Evolutionary conservation across 1,140 invertebrate species (phyloP), one percentile per base, ranked within the genome.

Genomic region (Grapholita molesta): DNA sequence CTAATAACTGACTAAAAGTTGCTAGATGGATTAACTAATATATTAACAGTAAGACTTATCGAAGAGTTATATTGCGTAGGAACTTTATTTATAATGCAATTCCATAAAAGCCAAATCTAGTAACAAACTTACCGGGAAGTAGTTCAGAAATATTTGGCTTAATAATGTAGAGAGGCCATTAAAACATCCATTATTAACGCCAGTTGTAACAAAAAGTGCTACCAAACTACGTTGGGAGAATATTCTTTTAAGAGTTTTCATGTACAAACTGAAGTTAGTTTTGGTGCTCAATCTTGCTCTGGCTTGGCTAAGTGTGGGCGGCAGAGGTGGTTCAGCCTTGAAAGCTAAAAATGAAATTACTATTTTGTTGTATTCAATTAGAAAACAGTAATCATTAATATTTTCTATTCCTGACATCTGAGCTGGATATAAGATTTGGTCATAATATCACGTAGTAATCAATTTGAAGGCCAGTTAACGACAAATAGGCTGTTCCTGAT

Each of bases 261-360:
- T 15, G 28, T 74, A 74, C 21, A 32, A 68, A 8, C 18, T n/a
- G 0, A 52, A 25, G 32, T 66, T 21, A 18, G 11, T 18, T 23
- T 61, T 61, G 23, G 28, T 18, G 8, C 11, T 23, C 12, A 42
- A 15, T 8, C 67, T 48, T 8, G 35, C 66, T 64, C 73, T 68
- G 3, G 77, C 32, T 68, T 87, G 85, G 0, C 80, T 80, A 33
- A 83, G 73, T 82, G 92, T 94, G 3, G 95, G 95, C 11, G 95
- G 94, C 3, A 85, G 74, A 21, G 80, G 75, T 0, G 95, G 95
- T 69, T 86, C 86, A 30, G 94, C 92, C 70, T 92, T 84, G 80
- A 95, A 95, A 74, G 94, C 94, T 94, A 24, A 77, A 71, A 61
- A 70, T 11, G 69, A 64, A 70, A 67, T 72, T 18, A 9, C 25